A percentile compares a stretch with the other conserved stretches of the same genome.
phyloP scores from a whole-genome alignment of 2,888 invertebrate species.

The Drosophila histrio region DNA sequence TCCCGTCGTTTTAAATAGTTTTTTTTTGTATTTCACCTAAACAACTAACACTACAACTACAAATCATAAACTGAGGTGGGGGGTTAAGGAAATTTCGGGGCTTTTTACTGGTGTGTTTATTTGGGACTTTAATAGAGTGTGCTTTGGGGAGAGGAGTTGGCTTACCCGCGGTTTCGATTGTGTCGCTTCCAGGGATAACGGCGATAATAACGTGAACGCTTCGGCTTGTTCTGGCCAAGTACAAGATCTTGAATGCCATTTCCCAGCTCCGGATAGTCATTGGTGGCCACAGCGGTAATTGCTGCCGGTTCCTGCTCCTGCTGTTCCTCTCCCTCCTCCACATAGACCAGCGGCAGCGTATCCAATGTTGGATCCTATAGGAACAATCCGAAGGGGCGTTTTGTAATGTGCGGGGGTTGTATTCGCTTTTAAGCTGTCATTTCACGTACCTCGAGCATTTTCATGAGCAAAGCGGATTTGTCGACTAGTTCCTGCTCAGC shows the following conservation, averaged over 20 bases:
- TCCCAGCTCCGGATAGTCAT: constrained; percentile 60
- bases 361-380: constrained; percentile 82
- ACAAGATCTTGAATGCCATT: constrained; percentile 46
- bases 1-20: neutral
- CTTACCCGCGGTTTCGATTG: constrained; percentile 84
- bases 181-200: constrained; percentile 88
- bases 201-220: constrained; percentile 86
- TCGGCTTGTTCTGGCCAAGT: constrained; percentile 74
- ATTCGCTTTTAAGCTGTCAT: constrained; percentile 9
- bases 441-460: constrained; percentile 82
- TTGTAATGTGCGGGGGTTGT: neutral
- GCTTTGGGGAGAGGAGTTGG: neutral
- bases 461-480: constrained; percentile 83
- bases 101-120: constrained; percentile 10
- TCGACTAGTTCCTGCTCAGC: constrained; percentile 83
- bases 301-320: constrained; percentile 74
- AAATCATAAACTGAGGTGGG: constrained; percentile 30
- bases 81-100: neutral
- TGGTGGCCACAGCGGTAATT: constrained; percentile 26
- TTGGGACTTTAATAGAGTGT: constrained; percentile 8
- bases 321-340: constrained; percentile 80
- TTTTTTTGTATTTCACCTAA: neutral
- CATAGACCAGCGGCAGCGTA: constrained; percentile 82
- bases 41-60: constrained; percentile 40
- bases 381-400: no score